Conservation (phyloP, 2,113 vertebrate species). For the Gobiocypris rarus region DNA sequence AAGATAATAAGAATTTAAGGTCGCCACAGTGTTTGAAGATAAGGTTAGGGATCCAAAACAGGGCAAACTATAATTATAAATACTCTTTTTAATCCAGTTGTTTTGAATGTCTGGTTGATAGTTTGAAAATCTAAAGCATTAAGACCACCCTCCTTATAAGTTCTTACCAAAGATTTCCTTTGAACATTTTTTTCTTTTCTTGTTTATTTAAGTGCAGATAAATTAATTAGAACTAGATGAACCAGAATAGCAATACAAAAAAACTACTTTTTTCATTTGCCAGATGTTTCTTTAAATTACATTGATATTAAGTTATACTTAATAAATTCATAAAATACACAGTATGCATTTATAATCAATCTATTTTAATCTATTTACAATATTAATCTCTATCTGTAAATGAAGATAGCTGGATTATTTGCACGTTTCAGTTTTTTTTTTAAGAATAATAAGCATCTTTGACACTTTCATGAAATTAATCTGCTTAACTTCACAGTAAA, state of each 20-base stretch:
- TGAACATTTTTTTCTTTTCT: background rate
- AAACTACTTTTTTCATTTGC: background rate
- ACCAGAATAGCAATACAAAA: background rate
- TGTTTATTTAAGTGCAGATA: background rate
- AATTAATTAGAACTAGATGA: background rate
- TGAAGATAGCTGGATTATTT: background rate
- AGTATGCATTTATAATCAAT: background rate
- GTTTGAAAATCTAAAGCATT: background rate
- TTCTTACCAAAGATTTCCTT: background rate
- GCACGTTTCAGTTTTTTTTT: background rate
- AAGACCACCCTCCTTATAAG: background rate
- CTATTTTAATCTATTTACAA: background rate
- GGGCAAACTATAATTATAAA: background rate
- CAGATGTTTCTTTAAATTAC: background rate
- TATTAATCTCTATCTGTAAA: conserved; percentile 9
- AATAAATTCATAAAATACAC: background rate
- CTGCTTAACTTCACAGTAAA: background rate
- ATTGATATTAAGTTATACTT: background rate
- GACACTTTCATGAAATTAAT: background rate
- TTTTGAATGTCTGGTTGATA: no score
- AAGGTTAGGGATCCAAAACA: background rate
- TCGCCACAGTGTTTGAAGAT: background rate
- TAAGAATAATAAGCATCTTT: background rate
- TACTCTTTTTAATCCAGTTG: background rate
- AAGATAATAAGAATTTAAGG: background rate